A percentile compares a stretch with the other conserved stretches of the same genome.
Conservation (phyloP, 2,113 vertebrate species). For the Microtus pennsylvanicus region DNA sequence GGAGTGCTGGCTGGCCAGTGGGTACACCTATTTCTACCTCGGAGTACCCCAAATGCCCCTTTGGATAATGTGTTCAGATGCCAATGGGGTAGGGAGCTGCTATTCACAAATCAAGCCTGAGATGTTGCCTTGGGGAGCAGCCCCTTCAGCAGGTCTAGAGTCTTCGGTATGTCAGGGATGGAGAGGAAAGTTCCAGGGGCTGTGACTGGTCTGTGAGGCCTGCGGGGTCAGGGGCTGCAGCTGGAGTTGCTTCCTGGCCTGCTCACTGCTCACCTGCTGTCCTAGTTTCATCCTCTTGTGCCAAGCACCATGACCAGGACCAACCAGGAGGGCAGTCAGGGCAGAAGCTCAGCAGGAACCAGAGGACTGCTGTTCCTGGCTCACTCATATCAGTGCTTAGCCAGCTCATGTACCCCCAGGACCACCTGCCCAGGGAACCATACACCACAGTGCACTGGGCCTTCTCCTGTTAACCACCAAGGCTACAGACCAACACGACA, state of each 20-base stretch:
- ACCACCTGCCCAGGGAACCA: neutral
- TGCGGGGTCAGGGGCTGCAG: neutral
- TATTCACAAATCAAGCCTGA: neutral
- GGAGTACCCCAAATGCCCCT: accelerated
- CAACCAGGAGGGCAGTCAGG: neutral
- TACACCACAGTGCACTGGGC: neutral
- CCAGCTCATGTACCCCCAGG: neutral
- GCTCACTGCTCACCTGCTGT: neutral
- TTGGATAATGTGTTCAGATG: accelerated
- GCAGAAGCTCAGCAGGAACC: neutral
- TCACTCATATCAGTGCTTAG: neutral
- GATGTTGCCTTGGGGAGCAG: neutral
- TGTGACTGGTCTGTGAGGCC: no score
- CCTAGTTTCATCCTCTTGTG: neutral
- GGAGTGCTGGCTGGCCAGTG: accelerated
- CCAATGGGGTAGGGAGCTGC: neutral
- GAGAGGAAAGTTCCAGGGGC: accelerated
- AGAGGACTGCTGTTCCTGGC: neutral
- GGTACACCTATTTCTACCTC: no score
- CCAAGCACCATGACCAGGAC: neutral
- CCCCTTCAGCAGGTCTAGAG: no score
- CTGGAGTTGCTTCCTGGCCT: neutral
- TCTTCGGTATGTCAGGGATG: neutral
- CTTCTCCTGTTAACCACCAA: neutral
- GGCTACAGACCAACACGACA: neutral